Percentiles rank a stretch among this genome's conserved stretches.
These are phyloP conservation scores for Platycheirus albimanus DNA, from an alignment of 2,888 invertebrate genomes.

Conservation along the genomic window DNA sequence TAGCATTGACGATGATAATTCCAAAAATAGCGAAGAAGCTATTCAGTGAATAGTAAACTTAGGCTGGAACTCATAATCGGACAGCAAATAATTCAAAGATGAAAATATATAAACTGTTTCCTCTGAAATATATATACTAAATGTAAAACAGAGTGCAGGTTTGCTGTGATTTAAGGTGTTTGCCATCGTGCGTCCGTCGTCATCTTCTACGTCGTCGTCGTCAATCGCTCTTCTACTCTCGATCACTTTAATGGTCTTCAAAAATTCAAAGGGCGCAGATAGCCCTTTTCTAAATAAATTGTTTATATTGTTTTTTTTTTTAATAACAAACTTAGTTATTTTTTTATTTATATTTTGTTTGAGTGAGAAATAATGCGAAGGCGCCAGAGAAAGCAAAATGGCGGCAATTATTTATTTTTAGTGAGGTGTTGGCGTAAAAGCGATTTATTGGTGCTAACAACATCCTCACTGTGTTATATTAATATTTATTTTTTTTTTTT, in stretches of 20 bases:
- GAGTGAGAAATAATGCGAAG: constrained; percentile 57
- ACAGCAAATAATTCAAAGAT: constrained; percentile 15
- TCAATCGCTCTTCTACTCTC: constrained; percentile 43
- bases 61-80: constrained; percentile 14
- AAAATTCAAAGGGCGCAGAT: neutral
- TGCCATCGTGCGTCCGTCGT: constrained; percentile 16
- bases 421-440: constrained; percentile 28
- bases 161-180: constrained; percentile 38
- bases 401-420: constrained; percentile 42
- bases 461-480: constrained; percentile 32
- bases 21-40: constrained; percentile 32
- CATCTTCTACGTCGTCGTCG: constrained; percentile 11
- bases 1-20: constrained; percentile 46
- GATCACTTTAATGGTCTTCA: constrained; percentile 67
- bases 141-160: constrained; percentile 21
- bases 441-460: constrained; percentile 46
- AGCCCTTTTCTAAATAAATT: constrained; percentile 11
- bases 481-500: constrained; percentile 49
- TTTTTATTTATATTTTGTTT: constrained; percentile 25
- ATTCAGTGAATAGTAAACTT: constrained; percentile 34
- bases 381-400: constrained; percentile 10
- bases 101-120: constrained; percentile 11
- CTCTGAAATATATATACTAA: constrained; percentile 20
- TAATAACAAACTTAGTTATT: constrained; percentile 24
- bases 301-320: constrained; percentile 33